phyloP scores from a whole-genome alignment of 2,797 vertebrate species.

The Erithacus rubecula region DNA sequence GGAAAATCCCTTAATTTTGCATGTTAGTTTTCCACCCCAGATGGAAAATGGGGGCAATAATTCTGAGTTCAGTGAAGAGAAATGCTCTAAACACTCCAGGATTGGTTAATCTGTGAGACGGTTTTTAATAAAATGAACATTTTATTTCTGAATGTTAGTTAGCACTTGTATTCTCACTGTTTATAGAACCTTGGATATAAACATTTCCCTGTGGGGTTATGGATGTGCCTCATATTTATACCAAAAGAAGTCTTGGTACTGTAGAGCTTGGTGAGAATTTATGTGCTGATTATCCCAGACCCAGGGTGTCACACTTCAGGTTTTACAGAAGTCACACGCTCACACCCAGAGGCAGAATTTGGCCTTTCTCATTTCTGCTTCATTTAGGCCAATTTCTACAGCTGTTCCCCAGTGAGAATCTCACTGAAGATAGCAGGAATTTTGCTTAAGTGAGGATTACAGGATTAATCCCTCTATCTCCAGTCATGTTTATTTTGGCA shows the following conservation, averaged over 20 bases:
- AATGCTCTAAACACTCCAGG: not conserved
- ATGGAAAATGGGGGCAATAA: not conserved
- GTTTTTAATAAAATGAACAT: not conserved
- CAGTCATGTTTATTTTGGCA: constrained; percentile 47
- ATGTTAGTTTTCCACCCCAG: not conserved
- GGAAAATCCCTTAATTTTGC: constrained; percentile 45
- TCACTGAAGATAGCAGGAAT: constrained; percentile 31
- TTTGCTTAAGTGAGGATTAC: constrained; percentile 53
- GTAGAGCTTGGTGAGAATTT: not conserved
- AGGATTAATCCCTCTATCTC: constrained; percentile 50
- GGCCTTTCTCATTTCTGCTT: constrained; percentile 19
- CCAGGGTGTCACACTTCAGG: not conserved
- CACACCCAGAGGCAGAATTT: not conserved
- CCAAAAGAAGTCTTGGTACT: not conserved
- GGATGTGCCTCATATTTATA: not conserved
- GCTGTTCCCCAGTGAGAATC: not conserved
- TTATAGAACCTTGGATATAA: not conserved
- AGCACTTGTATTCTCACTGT: not conserved
- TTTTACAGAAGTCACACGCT: not conserved
- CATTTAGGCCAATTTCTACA: constrained; percentile 40
- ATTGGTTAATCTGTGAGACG: not conserved
- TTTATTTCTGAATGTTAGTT: not conserved
- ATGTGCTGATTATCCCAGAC: not conserved
- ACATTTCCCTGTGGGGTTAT: not conserved
- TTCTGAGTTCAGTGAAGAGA: not conserved